These are phyloP conservation scores for Eudyptes chrysolophus DNA, from an alignment of 2,113 vertebrate genomes.

Conservation along the genomic window DNA sequence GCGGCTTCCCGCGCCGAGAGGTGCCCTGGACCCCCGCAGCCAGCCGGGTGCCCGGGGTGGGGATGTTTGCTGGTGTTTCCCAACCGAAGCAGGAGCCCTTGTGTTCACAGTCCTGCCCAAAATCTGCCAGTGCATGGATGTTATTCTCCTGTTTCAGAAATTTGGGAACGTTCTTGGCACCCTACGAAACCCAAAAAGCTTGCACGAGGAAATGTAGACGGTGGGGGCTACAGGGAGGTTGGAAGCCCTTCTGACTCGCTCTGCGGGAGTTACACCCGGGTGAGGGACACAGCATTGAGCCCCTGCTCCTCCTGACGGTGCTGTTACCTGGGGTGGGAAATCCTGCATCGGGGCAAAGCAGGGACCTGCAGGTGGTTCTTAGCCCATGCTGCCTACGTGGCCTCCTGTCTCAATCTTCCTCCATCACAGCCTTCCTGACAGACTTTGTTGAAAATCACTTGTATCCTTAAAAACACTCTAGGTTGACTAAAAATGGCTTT, in stretches of 20 bases:
- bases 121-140: not conserved
- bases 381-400: fast-evolving
- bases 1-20: fast-evolving
- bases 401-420: not conserved
- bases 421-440: not conserved
- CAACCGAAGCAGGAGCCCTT: not conserved
- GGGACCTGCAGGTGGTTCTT: not conserved
- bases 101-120: not conserved
- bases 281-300: not conserved
- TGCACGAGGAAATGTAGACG: not conserved
- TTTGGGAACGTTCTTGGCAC: not conserved
- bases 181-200: not conserved
- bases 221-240: not conserved
- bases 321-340: not conserved
- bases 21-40: fast-evolving
- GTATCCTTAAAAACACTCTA: not conserved
- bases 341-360: not conserved
- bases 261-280: fast-evolving
- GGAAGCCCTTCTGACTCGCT: not conserved
- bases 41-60: fast-evolving
- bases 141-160: not conserved
- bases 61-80: not conserved
- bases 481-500: not conserved
- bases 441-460: not conserved
- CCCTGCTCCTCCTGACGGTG: not conserved